Percentiles rank a stretch among this genome's conserved stretches.
These are phyloP conservation scores for mouse (Mus musculus) DNA, from an alignment of 2,113 vertebrate species.

Conservation along the genomic window GRCm39 chr2:106530501-106531000, in stretches of 20 bases:
- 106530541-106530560: conserved; percentile 14
- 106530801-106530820: conserved; percentile 63
- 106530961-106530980: not conserved
- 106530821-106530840: conserved; percentile 54
- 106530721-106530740: conserved; percentile 61
- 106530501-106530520: conserved; percentile 52
- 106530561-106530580: conserved; percentile 10
- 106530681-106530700: conserved; percentile 63
- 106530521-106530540: not conserved
- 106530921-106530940: not conserved
- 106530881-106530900: conserved; percentile 16
- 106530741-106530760: conserved; percentile 55
- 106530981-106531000: too few relatives aligned
- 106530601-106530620: conserved; percentile 41
- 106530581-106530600: not conserved
- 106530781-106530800: conserved; percentile 64
- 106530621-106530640: conserved; percentile 5
- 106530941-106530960: not conserved
- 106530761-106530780: conserved; percentile 67
- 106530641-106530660: not conserved
- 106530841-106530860: conserved; percentile 38
- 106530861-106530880: conserved; percentile 4
- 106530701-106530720: conserved; percentile 70
- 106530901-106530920: conserved; percentile 56
- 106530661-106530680: conserved; percentile 34